A percentile compares a stretch with the other conserved stretches of the same genome.
phyloP scores from a whole-genome alignment of 2,888 invertebrate genomes.

The Dryomyza anilis region DNA sequence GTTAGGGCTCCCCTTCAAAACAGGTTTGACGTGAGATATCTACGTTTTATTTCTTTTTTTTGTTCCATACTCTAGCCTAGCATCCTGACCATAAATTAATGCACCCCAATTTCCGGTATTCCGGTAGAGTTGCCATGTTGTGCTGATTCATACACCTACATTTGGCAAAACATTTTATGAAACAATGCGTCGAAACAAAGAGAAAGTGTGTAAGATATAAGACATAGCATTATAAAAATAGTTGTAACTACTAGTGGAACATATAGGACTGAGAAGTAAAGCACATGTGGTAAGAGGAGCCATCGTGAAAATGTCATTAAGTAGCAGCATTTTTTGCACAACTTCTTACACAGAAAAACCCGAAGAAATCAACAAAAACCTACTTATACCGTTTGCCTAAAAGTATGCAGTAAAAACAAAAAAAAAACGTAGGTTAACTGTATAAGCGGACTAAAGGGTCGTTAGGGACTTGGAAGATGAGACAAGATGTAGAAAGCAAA shows the following conservation, averaged over 20 bases:
- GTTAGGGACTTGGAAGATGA: not conserved
- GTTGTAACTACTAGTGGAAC: too few species aligned
- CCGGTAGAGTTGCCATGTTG: slow-evolving; percentile 2
- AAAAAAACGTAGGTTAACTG: not conserved
- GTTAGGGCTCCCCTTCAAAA: not conserved
- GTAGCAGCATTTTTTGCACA: not conserved
- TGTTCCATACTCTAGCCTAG: slow-evolving; percentile 11
- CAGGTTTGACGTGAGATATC: not conserved
- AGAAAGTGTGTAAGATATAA: not conserved
- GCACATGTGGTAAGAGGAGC: not conserved
- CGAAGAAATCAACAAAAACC: too few species aligned
- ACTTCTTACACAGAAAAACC: not conserved
- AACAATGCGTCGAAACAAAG: not conserved
- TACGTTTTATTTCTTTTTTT: not conserved
- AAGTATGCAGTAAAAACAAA: not conserved
- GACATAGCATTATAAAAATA: not conserved
- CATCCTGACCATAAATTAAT: slow-evolving; percentile 37
- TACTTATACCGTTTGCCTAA: too few species aligned
- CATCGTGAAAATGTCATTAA: slow-evolving; percentile 3
- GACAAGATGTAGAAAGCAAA: not conserved
- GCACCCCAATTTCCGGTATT: slow-evolving; percentile 33
- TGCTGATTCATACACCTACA: slow-evolving; percentile 38
- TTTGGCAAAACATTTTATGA: slow-evolving; percentile 31
- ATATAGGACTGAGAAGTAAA: too few species aligned
- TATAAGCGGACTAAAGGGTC: slow-evolving; percentile 6